Evolutionary conservation across 2,113 vertebrate species (phyloP).

Genomic region (Gobius niger): DNA sequence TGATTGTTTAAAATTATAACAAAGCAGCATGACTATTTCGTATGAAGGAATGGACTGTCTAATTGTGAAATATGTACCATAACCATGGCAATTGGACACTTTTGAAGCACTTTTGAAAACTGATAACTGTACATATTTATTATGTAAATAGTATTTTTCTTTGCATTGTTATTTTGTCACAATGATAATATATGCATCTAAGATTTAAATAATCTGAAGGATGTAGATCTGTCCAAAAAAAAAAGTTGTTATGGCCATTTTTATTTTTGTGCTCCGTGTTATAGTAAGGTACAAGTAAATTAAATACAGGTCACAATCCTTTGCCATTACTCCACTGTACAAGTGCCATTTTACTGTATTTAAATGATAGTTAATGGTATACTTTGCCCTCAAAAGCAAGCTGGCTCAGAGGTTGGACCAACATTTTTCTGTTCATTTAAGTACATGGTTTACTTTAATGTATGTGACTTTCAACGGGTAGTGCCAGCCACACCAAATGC

Average conservation of each 20-base stretch:
- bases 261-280: slow-evolving; percentile 21
- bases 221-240: slow-evolving; percentile 30
- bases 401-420: slow-evolving; percentile 24
- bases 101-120: slow-evolving; percentile 75
- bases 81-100: slow-evolving; percentile 47
- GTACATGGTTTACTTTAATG: slow-evolving; percentile 65
- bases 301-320: slow-evolving; percentile 24
- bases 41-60: slow-evolving; percentile 47
- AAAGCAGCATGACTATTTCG: slow-evolving; percentile 24
- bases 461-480: slow-evolving; percentile 26
- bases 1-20: slow-evolving; percentile 20
- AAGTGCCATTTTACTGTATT: slow-evolving; percentile 25
- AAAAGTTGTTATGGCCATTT: slow-evolving; percentile 7
- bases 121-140: slow-evolving; percentile 66
- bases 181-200: slow-evolving; percentile 61
- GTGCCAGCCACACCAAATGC: slow-evolving; percentile 1
- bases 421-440: slow-evolving; percentile 51
- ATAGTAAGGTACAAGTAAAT: slow-evolving; percentile 20
- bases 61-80: slow-evolving; percentile 39
- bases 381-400: slow-evolving; percentile 7
- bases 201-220: slow-evolving; percentile 31
- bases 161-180: slow-evolving; percentile 58
- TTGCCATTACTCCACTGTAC: slow-evolving; percentile 10
- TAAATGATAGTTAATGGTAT: slow-evolving; percentile 10
- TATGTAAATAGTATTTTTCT: slow-evolving; percentile 66